Conservation (phyloP, 2,888 invertebrate species). For the Drosophila demipolita region DNA sequence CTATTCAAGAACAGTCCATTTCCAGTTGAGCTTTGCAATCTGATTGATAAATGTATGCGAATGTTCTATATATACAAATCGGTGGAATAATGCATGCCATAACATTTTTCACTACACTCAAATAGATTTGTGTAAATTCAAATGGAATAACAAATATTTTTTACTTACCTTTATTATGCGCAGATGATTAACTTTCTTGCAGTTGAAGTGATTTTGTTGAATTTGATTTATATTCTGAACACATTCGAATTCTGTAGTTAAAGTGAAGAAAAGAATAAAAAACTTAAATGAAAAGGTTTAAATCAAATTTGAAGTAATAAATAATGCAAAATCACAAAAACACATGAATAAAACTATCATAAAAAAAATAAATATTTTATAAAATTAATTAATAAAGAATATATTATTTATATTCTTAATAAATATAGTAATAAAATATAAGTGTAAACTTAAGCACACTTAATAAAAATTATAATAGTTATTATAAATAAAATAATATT, state of each 20-base stretch:
- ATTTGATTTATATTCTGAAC: background rate
- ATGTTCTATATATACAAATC: background rate
- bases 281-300: background rate
- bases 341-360: background rate
- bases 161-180: background rate
- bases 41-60: conserved; percentile 26
- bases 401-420: background rate
- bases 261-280: background rate
- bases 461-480: background rate
- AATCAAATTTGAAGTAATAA: background rate
- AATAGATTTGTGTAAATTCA: background rate
- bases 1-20: conserved; percentile 5
- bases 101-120: conserved; percentile 17
- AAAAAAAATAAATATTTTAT: background rate
- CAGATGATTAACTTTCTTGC: background rate
- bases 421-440: background rate
- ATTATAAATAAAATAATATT: no score
- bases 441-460: background rate
- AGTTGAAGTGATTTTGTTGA: background rate
- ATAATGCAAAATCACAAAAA: background rate
- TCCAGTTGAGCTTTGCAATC: background rate
- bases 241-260: background rate
- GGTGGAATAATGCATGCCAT: background rate
- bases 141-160: background rate
- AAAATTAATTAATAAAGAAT: background rate